Conservation (phyloP, 2,888 invertebrate species). For the Arge pagana region DNA sequence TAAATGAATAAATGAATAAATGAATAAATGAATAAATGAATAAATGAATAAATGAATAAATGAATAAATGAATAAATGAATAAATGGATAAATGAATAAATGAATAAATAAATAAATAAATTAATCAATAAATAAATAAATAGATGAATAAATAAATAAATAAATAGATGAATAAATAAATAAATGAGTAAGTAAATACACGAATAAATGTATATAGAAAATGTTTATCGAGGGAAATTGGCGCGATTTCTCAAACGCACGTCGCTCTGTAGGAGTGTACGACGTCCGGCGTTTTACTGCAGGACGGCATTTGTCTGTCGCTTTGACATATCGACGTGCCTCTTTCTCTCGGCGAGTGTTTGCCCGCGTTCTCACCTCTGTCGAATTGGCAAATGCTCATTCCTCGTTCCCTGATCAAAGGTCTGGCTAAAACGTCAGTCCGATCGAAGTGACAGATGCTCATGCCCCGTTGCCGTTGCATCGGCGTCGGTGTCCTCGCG, state of each 20-base stretch:
- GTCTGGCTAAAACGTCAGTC: slow-evolving; percentile 37
- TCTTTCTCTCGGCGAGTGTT: slow-evolving; percentile 42
- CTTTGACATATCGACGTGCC: slow-evolving; percentile 46
- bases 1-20: too few species aligned
- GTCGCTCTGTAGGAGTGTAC: slow-evolving; percentile 49
- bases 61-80: too few species aligned
- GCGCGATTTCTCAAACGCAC: slow-evolving; percentile 47
- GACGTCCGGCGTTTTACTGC: slow-evolving; percentile 46
- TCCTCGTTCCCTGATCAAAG: slow-evolving; percentile 41
- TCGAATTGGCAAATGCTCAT: slow-evolving; percentile 47
- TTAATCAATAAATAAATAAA: too few species aligned
- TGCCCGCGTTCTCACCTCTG: slow-evolving; percentile 39
- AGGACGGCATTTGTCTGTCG: slow-evolving; percentile 42
- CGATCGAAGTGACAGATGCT: slow-evolving; percentile 23
- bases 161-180: too few species aligned
- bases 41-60: too few species aligned
- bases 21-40: too few species aligned
- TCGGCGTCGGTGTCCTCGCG: neutral
- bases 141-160: too few species aligned
- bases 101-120: too few species aligned
- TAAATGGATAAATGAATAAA: too few species aligned
- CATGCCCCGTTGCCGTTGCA: slow-evolving; percentile 17
- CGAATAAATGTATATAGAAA: too few species aligned
- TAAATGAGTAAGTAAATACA: too few species aligned
- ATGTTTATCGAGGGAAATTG: too few species aligned